A percentile compares a stretch with the other conserved stretches of the same genome.
Conservation (phyloP, 2,797 vertebrate genomes). For the Scolopax rusticola region DNA sequence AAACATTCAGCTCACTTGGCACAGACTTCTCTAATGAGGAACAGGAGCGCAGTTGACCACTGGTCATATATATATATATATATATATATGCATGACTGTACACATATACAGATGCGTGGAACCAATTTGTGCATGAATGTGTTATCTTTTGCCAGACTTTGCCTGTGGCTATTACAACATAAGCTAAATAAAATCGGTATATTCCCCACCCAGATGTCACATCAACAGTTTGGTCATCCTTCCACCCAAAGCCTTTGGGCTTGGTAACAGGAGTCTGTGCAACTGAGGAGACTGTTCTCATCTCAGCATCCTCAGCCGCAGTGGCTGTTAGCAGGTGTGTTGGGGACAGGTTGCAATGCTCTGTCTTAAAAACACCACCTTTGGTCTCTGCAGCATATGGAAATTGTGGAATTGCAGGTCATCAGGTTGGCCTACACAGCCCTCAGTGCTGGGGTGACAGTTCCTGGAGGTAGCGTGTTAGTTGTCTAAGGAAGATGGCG, state of each 20-base stretch:
- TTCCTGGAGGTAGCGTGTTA: background rate
- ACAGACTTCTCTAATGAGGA: background rate
- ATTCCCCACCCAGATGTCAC: background rate
- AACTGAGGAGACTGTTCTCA: background rate
- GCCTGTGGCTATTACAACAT: background rate
- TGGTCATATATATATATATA: fast-evolving
- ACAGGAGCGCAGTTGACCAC: background rate
- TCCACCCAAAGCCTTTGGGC: background rate
- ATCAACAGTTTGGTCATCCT: background rate
- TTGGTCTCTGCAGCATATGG: background rate
- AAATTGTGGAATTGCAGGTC: background rate
- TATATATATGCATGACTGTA: background rate
- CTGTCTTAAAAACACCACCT: background rate
- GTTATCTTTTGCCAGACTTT: background rate
- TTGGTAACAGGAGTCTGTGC: background rate
- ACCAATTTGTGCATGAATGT: background rate
- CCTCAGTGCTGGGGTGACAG: background rate
- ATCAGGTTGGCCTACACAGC: background rate
- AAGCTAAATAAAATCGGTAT: background rate
- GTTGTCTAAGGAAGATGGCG: fast-evolving
- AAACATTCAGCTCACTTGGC: background rate
- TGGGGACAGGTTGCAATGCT: background rate
- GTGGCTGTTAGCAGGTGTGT: fast-evolving
- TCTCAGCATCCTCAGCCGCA: fast-evolving
- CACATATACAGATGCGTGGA: background rate